These are phyloP conservation scores for Drosophila subpulchrella DNA, from an alignment of 1,140 invertebrate species.

Conservation along the genomic window DNA sequence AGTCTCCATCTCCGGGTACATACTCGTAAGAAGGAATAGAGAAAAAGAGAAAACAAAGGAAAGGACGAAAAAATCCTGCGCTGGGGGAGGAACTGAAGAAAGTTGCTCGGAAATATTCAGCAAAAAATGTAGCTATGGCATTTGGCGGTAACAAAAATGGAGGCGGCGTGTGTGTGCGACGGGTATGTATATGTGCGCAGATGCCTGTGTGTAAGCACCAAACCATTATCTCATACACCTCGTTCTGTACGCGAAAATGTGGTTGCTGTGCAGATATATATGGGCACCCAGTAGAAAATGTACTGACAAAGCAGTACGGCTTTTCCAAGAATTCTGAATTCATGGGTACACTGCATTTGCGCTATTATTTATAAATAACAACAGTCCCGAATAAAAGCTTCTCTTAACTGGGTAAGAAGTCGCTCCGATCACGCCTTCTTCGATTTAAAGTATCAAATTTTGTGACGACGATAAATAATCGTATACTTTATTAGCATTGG, in stretches of 20 bases:
- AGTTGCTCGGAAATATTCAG: conserved; percentile 65
- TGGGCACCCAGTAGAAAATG: conserved; percentile 42
- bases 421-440: no score
- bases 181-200: conserved; percentile 41
- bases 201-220: conserved; percentile 50
- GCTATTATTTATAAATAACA: no score
- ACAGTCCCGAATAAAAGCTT: no score
- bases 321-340: background rate
- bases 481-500: no score
- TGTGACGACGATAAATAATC: no score
- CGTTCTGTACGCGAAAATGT: conserved; percentile 66
- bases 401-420: no score
- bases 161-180: conserved; percentile 6
- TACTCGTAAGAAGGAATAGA: conserved; percentile 7
- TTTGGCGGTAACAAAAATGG: conserved; percentile 52
- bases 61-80: conserved; percentile 51
- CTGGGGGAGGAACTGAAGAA: conserved; percentile 65
- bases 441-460: no score
- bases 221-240: conserved; percentile 51
- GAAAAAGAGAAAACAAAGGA: conserved; percentile 9
- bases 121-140: conserved; percentile 67
- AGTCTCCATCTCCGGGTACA: conserved; percentile 7
- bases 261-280: conserved; percentile 46
- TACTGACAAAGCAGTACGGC: background rate
- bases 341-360: no score